Evolutionary conservation across 1,140 invertebrate species (phyloP).

Genomic region (Dermatophagoides farinae): DNA sequence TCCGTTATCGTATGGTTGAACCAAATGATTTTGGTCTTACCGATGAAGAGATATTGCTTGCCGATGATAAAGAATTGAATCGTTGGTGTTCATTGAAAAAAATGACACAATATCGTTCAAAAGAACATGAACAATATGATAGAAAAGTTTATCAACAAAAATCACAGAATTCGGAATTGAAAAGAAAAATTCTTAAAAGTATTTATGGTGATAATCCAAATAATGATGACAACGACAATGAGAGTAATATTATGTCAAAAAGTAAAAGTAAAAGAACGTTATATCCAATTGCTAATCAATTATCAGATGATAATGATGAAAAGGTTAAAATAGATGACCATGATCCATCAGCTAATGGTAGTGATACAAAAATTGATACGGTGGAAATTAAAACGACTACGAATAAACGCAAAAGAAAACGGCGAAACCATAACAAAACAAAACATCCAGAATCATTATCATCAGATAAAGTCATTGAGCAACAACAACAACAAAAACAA

Average conservation of each 20-base stretch:
- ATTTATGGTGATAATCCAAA: conserved; percentile 35
- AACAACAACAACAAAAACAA: neutral
- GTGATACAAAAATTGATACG: neutral
- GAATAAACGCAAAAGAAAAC: neutral
- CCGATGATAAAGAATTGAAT: conserved; percentile 79
- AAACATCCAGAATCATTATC: neutral
- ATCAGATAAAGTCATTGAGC: neutral
- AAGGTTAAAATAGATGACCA: neutral
- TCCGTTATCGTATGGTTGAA: conserved; percentile 66
- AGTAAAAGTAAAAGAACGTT: neutral
- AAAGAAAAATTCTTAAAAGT: conserved; percentile 65
- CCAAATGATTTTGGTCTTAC: conserved; percentile 80
- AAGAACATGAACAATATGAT: conserved; percentile 58
- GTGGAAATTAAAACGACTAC: neutral
- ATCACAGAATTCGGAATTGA: conserved; percentile 44
- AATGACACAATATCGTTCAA: conserved; percentile 45
- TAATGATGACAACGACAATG: conserved; percentile 20
- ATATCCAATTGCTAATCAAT: neutral
- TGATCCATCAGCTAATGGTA: neutral
- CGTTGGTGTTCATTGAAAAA: conserved; percentile 83
- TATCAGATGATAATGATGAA: neutral
- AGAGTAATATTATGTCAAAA: neutral
- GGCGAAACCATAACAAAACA: neutral
- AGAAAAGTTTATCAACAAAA: conserved; percentile 50
- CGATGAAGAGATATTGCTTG: conserved; percentile 68